phyloP scores from a whole-genome alignment of 2,888 invertebrate genomes.

The Merodon equestris region DNA sequence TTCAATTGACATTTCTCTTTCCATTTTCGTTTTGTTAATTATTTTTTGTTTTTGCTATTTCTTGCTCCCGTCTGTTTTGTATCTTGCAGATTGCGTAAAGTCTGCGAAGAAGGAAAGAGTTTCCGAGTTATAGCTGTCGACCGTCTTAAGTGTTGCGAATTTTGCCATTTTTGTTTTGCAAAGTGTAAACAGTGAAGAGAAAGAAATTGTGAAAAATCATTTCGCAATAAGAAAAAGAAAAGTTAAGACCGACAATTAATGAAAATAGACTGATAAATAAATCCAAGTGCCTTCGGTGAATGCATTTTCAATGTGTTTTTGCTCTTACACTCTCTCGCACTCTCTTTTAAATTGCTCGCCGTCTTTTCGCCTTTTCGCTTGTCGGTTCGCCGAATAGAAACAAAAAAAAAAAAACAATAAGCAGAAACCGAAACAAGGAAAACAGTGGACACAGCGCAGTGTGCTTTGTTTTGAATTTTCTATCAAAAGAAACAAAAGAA shows the following conservation, averaged over 20 bases:
- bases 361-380: no score
- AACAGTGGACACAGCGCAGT: no score
- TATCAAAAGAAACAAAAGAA: no score
- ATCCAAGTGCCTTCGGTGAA: conserved; percentile 71
- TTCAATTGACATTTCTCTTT: conserved; percentile 55
- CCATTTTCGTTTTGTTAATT: conserved; percentile 21
- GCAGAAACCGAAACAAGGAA: background rate
- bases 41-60: conserved; percentile 18
- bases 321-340: conserved; percentile 36
- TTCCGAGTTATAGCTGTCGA: no score
- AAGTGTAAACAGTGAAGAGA: no score
- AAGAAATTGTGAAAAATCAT: no score
- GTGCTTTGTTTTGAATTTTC: no score
- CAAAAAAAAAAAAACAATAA: background rate
- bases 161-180: no score
- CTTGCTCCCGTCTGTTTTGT: conserved; percentile 35
- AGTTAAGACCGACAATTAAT: conserved; percentile 29
- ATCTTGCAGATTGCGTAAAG: conserved; percentile 57
- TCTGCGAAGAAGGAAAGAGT: conserved; percentile 12
- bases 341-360: conserved; percentile 17
- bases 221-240: conserved; percentile 24
- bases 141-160: no score
- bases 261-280: conserved; percentile 71
- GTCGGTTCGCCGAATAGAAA: no score
- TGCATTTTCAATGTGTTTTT: conserved; percentile 67